A percentile compares a stretch with the other conserved stretches of the same genome.
phyloP scores from a whole-genome alignment of 2,888 invertebrate genomes.

The Drosophila paramelanica region DNA sequence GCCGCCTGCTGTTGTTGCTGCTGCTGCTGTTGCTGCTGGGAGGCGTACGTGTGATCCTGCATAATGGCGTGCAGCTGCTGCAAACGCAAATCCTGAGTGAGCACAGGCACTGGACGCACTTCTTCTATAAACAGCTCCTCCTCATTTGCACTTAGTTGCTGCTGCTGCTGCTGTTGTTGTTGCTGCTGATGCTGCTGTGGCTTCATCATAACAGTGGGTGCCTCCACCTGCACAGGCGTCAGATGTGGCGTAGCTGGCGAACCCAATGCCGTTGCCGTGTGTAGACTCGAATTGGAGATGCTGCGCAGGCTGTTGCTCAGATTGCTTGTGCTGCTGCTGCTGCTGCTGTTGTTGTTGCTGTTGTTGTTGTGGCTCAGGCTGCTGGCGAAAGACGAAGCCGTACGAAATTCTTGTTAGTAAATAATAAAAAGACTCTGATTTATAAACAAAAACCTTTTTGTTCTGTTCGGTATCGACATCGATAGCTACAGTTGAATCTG shows the following conservation, averaged over 20 bases:
- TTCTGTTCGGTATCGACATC: conserved; percentile 21
- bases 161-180: conserved; percentile 21
- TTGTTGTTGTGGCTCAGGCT: conserved; percentile 40
- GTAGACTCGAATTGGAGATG: conserved; percentile 35
- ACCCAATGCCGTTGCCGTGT: conserved; percentile 24
- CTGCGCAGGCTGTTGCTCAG: conserved; percentile 44
- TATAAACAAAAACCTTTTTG: conserved; percentile 17
- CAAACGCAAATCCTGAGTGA: conserved; percentile 81
- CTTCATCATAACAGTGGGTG: conserved; percentile 34
- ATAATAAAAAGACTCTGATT: conserved; percentile 1
- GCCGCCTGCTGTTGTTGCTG: conserved; percentile 45
- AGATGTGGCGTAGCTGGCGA: conserved; percentile 45
- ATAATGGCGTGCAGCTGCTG: conserved; percentile 83
- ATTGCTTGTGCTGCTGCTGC: conserved; percentile 54
- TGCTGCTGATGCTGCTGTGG: conserved; percentile 25
- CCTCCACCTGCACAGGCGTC: conserved; percentile 43
- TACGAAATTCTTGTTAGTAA: conserved; percentile 9
- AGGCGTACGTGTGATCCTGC: conserved; percentile 84
- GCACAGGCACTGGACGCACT: conserved; percentile 83
- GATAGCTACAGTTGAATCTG: conserved; percentile 16
- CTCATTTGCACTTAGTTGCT: conserved; percentile 65
- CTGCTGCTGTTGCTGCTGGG: conserved; percentile 57
- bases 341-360: conserved; percentile 60
- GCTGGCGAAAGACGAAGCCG: background rate
- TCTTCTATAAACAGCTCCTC: conserved; percentile 85